These are phyloP conservation scores for Enteromius viviparus DNA, from an alignment of 2,797 vertebrate genomes.

Conservation along the genomic window DNA sequence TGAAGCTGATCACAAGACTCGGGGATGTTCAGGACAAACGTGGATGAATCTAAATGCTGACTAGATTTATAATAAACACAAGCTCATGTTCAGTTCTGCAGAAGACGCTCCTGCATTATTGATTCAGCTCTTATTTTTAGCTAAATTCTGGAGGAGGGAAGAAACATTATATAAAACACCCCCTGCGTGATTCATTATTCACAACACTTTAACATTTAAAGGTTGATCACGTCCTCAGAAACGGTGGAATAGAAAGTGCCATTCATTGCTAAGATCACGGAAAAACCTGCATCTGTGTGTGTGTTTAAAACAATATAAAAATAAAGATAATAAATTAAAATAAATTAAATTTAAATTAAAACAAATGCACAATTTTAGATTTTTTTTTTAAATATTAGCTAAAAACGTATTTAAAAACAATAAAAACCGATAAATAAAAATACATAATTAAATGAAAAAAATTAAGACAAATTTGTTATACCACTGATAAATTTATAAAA, in stretches of 20 bases:
- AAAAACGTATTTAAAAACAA: too few species aligned
- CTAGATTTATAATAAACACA: conserved; percentile 6
- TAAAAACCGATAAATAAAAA: neutral
- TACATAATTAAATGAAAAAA: too few species aligned
- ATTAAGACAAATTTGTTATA: neutral
- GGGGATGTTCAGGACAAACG: neutral
- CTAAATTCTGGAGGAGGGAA: conserved; percentile 25
- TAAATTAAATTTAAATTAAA: neutral
- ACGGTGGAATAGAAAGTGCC: conserved; percentile 13
- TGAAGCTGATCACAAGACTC: neutral
- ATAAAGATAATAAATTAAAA: neutral
- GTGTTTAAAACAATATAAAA: neutral
- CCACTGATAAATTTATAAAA: neutral
- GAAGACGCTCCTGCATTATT: conserved; percentile 34
- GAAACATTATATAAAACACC: conserved; percentile 46
- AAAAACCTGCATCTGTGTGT: neutral
- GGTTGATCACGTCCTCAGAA: conserved; percentile 16
- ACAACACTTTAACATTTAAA: conserved; percentile 42
- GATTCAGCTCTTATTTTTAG: conserved; percentile 50
- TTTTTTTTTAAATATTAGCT: too few species aligned
- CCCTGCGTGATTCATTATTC: conserved; percentile 44
- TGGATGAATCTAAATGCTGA: neutral
- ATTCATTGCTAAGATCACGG: neutral
- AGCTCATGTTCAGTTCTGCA: neutral
- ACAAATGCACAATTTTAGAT: too few species aligned